phyloP scores from a whole-genome alignment of 2,797 vertebrate species.

The Tapera naevia region DNA sequence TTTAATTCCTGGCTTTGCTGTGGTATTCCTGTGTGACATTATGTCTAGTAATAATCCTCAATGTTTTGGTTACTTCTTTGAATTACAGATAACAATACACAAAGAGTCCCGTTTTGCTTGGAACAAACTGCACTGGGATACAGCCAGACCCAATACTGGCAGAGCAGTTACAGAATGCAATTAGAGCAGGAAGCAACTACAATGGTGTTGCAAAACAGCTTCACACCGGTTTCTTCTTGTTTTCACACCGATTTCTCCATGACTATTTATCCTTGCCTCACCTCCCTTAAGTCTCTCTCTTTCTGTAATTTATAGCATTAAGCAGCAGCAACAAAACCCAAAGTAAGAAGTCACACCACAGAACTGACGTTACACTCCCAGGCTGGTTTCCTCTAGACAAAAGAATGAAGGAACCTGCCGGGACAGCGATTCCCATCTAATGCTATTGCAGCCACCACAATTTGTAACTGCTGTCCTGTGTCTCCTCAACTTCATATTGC shows the following conservation, averaged over 20 bases:
- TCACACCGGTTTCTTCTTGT: not conserved
- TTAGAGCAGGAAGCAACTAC: not conserved
- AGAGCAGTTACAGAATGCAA: not conserved
- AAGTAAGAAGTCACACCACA: not conserved
- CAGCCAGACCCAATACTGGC: not conserved
- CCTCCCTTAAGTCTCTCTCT: not conserved
- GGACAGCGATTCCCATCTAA: rapidly evolving
- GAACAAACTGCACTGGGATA: not conserved
- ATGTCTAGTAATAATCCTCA: not conserved
- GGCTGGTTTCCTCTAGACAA: not conserved
- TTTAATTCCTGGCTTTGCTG: not conserved
- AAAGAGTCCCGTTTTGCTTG: not conserved
- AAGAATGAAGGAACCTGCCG: not conserved
- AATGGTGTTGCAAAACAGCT: not conserved
- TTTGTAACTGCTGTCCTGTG: not conserved
- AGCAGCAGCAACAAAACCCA: not conserved
- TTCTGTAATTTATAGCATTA: not conserved
- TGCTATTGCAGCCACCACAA: not conserved
- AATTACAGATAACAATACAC: not conserved
- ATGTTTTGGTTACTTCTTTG: constrained; percentile 6
- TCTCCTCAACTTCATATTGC: not conserved
- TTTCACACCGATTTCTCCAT: not conserved
- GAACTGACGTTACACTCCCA: not conserved
- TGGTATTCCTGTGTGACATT: not conserved
- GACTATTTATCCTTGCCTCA: not conserved